Conservation (phyloP, 2,113 vertebrate genomes). For the Campylorhamphus procurvoides region DNA sequence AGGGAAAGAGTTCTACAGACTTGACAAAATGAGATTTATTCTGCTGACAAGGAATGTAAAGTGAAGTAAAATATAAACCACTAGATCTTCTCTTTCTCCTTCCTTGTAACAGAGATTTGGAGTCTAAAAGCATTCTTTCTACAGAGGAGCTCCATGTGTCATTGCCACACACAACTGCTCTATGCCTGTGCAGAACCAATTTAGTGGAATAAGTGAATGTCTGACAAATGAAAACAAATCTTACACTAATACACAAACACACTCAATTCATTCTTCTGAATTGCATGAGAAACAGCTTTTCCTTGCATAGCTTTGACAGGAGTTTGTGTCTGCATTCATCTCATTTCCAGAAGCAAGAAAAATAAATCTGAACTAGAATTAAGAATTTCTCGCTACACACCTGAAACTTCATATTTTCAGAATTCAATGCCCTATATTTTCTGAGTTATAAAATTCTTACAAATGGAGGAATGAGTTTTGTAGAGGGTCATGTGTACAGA, state of each 20-base stretch:
- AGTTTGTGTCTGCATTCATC: background rate
- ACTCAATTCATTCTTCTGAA: background rate
- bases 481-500: background rate
- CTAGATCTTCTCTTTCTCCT: background rate
- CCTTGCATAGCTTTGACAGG: background rate
- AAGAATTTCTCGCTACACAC: background rate
- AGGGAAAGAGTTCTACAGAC: background rate
- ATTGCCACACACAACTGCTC: background rate
- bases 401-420: background rate
- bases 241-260: background rate
- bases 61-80: background rate
- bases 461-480: background rate
- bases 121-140: background rate
- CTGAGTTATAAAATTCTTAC: background rate
- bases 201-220: background rate
- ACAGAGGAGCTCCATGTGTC: background rate
- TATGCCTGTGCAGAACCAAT: background rate
- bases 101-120: background rate
- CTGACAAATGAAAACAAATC: background rate
- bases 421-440: rapidly evolving
- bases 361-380: background rate
- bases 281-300: background rate
- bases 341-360: background rate
- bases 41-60: background rate
- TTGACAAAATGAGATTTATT: background rate